Base-by-base conservation (phyloP, 2,888 invertebrate species). In the Diarsia rubi region DNA sequence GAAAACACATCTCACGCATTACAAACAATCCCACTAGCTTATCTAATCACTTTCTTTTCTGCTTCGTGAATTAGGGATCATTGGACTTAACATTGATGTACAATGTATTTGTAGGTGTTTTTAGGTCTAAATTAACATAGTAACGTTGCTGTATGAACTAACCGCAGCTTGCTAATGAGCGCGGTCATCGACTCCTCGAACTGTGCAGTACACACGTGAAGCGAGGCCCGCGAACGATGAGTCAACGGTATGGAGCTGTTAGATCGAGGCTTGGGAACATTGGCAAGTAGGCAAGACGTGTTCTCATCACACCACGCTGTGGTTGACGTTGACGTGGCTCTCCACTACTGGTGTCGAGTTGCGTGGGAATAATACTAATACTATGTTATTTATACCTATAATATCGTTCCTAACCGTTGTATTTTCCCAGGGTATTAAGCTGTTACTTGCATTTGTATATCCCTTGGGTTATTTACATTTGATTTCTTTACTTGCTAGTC, bases 151-250 rank as follows among this genome's bases (percentile, higher is more conserved):
- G 69, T 60, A 62, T 69, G 69, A 75, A 65, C 54, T 52, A 68
- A 84, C 73, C 57, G 64, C 31, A 27, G 66, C 27, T 66, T 21
- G 60, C 44, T 78, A 78, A 79, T 78, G 82, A 78, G 82, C 68
- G 73, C 83, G 86, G 86, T 87, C 87, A 85, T 68, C 74, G 86
- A 83, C 87, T 64, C 73, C 37, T 63, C 14, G 37, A 37, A 47
- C 62, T 45, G 57, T 67, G 64, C n/a, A 57, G 54, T 47, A 57
- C 63, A 42, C 71, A 71, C 72, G 83, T 73, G 69, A 62, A 67
- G 69, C 62, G 42, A 24, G 47, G 21, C 77, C 69, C 75, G 75
- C 71, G 21, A 59, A 37, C 75, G 31, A 42, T 68, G 73, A 73
- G 9, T 73, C 85, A 69, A 24, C 63, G 9, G n/a, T 19, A 27